Conservation (phyloP, 2,113 vertebrate species). For the Dermatemys mawii region DNA sequence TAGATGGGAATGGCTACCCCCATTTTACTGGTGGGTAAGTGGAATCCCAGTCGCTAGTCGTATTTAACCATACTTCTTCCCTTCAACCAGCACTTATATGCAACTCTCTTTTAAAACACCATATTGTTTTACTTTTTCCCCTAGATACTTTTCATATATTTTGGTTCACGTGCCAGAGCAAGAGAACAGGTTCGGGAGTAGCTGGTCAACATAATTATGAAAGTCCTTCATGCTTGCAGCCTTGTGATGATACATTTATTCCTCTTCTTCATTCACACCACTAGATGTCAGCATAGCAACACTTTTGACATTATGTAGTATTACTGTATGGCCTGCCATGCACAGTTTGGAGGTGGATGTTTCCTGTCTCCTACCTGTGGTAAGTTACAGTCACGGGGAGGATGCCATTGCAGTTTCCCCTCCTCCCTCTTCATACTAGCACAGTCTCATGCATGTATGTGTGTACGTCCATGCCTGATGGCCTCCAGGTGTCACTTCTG, state of each 20-base stretch:
- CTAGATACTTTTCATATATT: background rate
- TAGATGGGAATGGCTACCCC: background rate
- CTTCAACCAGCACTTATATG: background rate
- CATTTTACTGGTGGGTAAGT: background rate
- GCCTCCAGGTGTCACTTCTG: background rate
- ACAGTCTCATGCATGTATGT: background rate
- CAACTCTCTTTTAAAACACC: background rate
- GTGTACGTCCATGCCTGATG: background rate
- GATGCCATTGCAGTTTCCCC: background rate
- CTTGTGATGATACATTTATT: background rate
- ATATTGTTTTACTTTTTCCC: background rate
- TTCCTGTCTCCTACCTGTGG: background rate
- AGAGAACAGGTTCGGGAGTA: background rate
- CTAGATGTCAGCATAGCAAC: background rate
- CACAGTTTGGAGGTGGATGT: background rate
- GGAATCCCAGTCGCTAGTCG: background rate
- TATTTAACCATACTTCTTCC: background rate
- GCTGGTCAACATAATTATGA: background rate
- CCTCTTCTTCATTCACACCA: background rate
- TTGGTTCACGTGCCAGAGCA: background rate
- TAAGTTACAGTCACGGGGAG: background rate
- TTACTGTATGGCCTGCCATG: background rate
- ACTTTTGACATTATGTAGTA: background rate
- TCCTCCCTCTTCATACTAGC: background rate
- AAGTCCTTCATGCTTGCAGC: background rate